Evolutionary conservation across 2,888 invertebrate genomes (phyloP), one percentile per base, ranked within the genome.

Genomic region (Papilio protenor): DNA sequence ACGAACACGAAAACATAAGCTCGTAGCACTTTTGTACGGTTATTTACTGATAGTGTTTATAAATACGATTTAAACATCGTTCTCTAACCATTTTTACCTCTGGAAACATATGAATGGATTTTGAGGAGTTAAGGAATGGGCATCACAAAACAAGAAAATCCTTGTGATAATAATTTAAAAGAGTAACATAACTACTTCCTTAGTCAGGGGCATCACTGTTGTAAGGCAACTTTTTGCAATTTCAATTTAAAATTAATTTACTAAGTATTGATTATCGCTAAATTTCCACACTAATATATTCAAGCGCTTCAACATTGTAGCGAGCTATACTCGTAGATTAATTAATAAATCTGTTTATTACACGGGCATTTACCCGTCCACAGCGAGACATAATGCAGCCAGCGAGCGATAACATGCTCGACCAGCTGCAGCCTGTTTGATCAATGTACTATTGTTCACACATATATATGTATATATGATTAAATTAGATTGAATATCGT

Each of bases 401-500:
- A 52, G 64, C 52, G 52, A 49, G n/a, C 74, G 74, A 74, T 64
- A 74, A 74, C 64, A 74, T n/a, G 49, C 23, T 21, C 74, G 47
- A 52, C 74, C 76, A 76, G 69, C 40, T 70, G 76, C 57, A 76
- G 40, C 57, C 71, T 76, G 40, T 73, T 73, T 64, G 64, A 73
- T 77, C 73, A 73, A 73, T 73, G 73, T 66, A 64, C 61, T 61
- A 72, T 77, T 77, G 73, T 49, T 23, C 33, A 33, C 18, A 77
- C 76, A 61, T 64, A 47, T 40, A 61, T 64, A 47, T 40, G 40
- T 59, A 49, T 40, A 23, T 27, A 18, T 72, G 73, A 77, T 77
- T 73, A 64, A 72, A 77, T 77, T 72, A 77, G 72, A 77, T 64
- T 73, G 73, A 33, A 61, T n/a, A 52, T 52, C 49, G 27, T 77